These are phyloP conservation scores for Bellardia pandia DNA, from an alignment of 2,888 invertebrate genomes.

Conservation along the genomic window DNA sequence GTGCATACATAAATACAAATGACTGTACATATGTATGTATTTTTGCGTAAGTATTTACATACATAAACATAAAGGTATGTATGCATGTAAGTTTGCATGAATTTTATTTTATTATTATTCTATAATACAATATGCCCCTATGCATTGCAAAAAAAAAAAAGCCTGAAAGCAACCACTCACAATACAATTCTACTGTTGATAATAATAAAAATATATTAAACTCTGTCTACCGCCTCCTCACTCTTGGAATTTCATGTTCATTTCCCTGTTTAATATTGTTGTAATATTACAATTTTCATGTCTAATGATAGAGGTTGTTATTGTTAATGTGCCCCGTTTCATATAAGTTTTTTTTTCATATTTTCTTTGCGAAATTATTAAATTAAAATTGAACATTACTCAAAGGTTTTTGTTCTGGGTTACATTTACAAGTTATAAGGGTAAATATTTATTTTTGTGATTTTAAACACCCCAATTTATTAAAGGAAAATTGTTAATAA, in stretches of 20 bases:
- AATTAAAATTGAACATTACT: slow-evolving; percentile 31
- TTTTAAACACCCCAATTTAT: background rate
- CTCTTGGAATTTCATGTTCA: background rate
- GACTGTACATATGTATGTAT: background rate
- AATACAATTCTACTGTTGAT: slow-evolving; percentile 11
- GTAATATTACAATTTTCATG: slow-evolving; percentile 51
- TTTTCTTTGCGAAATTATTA: slow-evolving; percentile 8
- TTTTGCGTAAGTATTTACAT: background rate
- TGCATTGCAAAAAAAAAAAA: slow-evolving; percentile 10
- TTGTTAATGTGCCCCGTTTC: slow-evolving; percentile 52
- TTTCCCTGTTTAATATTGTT: slow-evolving; percentile 30
- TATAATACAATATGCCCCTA: slow-evolving; percentile 55
- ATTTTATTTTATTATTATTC: slow-evolving; percentile 51
- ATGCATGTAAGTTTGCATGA: background rate
- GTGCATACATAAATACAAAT: background rate
- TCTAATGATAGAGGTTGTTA: slow-evolving; percentile 56
- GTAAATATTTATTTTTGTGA: slow-evolving; percentile 36
- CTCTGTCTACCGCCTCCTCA: background rate
- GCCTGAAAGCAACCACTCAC: slow-evolving; percentile 2
- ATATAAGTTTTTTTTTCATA: background rate
- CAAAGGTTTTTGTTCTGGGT: background rate
- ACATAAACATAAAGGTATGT: background rate
- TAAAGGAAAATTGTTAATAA: no score
- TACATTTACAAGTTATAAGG: background rate
- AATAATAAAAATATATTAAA: slow-evolving; percentile 19